A percentile compares a stretch with the other conserved stretches of the same genome.
Evolutionary conservation across 2,113 vertebrate species (phyloP).

Genomic region (Syngnathoides biaculeatus): DNA sequence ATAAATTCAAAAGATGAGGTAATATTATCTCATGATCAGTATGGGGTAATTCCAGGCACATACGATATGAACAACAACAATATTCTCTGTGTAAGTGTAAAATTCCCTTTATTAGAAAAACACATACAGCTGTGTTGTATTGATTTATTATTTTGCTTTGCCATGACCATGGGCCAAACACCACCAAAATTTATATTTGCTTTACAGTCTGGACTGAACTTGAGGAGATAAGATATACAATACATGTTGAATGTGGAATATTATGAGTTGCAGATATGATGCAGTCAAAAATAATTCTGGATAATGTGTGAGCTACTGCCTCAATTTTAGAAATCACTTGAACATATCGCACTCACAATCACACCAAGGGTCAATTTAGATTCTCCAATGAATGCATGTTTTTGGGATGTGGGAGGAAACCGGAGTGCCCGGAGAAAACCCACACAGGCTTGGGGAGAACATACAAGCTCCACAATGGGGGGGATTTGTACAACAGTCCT

Average conservation of each 20-base stretch:
- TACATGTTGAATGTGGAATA: constrained; percentile 6
- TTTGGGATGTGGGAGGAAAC: too few relatives aligned
- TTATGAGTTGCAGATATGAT: constrained; percentile 14
- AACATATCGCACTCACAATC: too few relatives aligned
- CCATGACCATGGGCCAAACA: not conserved
- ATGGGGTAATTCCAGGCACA: not conserved
- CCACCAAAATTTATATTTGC: constrained; percentile 4
- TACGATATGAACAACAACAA: not conserved
- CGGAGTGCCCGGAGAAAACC: too few relatives aligned
- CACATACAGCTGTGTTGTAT: not conserved
- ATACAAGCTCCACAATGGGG: too few relatives aligned
- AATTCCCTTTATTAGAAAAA: not conserved
- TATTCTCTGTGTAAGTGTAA: not conserved
- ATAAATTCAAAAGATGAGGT: constrained; percentile 19
- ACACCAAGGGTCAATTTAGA: too few relatives aligned
- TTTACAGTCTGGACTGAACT: not conserved
- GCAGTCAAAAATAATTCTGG: not conserved
- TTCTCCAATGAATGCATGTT: too few relatives aligned
- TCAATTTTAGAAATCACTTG: constrained; percentile 5
- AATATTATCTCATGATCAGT: constrained; percentile 14
- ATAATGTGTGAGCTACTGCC: constrained; percentile 3
- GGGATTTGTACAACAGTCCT: too few relatives aligned
- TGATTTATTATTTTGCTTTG: constrained; percentile 2
- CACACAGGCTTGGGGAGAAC: too few relatives aligned
- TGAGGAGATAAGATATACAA: not conserved